These are phyloP conservation scores for Drosophila neoperkinsi DNA, from an alignment of 2,888 invertebrate species.

Conservation along the genomic window DNA sequence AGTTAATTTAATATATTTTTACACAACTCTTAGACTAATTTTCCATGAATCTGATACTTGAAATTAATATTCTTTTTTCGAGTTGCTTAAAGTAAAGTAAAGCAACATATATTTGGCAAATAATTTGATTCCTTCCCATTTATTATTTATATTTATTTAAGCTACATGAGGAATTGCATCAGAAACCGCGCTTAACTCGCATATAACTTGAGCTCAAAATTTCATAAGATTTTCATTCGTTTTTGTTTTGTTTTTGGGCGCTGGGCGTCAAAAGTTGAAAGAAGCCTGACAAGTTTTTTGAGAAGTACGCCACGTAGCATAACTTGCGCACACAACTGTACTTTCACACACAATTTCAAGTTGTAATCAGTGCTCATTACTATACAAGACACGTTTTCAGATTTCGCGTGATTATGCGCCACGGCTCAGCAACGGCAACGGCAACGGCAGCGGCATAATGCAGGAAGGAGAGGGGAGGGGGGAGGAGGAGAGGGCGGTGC, in stretches of 20 bases:
- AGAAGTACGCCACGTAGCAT: conserved; percentile 66
- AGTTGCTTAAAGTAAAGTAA: background rate
- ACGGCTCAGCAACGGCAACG: conserved; percentile 56
- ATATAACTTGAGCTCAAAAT: conserved; percentile 7
- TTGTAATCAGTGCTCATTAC: conserved; percentile 82
- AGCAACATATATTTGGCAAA: background rate
- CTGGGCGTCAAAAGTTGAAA: conserved; percentile 22
- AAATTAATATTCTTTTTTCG: too few species aligned
- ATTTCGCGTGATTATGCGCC: conserved; percentile 81
- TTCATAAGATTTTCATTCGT: conserved; percentile 11
- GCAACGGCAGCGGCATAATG: conserved; percentile 23
- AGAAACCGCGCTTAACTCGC: conserved; percentile 11
- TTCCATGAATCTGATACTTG: background rate
- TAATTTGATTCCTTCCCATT: background rate
- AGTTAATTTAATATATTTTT: background rate
- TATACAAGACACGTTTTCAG: conserved; percentile 82
- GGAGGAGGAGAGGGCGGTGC: background rate
- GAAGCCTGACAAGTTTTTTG: conserved; percentile 11
- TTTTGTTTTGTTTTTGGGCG: conserved; percentile 22
- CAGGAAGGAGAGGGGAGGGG: background rate
- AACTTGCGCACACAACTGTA: conserved; percentile 79
- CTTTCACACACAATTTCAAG: conserved; percentile 80
- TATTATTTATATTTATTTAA: background rate
- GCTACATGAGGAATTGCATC: background rate
- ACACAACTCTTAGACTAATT: fast-evolving